A percentile compares a stretch with the other conserved stretches of the same genome.
These are phyloP conservation scores for Bubo bubo DNA, from an alignment of 2,113 vertebrate species.

Conservation along the genomic window DNA sequence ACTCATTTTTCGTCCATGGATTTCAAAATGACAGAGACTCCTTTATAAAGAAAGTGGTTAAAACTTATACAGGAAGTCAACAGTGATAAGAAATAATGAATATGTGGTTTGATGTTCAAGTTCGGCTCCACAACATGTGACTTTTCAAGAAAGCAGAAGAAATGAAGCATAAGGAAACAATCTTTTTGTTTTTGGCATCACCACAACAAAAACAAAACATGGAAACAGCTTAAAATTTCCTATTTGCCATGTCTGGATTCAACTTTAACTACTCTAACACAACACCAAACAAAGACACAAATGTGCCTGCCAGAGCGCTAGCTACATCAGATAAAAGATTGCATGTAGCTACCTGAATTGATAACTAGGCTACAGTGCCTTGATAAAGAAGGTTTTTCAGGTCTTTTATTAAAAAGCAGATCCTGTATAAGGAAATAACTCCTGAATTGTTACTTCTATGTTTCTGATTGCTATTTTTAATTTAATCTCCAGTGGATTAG, in stretches of 20 bases:
- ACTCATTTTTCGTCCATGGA: background rate
- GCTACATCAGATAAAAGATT: background rate
- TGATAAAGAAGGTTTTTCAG: background rate
- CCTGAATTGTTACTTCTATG: background rate
- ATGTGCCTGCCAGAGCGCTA: background rate
- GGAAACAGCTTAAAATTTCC: background rate
- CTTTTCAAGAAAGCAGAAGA: background rate
- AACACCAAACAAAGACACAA: background rate
- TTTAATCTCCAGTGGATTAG: background rate
- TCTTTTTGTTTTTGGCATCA: background rate
- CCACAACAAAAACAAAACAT: background rate
- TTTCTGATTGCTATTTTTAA: background rate
- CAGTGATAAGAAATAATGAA: background rate
- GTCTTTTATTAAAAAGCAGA: background rate
- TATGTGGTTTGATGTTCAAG: background rate
- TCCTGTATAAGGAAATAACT: background rate
- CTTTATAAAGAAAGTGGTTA: background rate
- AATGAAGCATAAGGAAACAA: background rate
- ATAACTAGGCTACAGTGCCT: background rate
- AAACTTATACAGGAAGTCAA: background rate
- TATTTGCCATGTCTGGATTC: background rate
- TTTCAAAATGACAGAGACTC: background rate
- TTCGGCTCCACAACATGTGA: background rate
- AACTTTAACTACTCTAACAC: background rate
- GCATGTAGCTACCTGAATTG: background rate